Evolutionary conservation across 2,888 invertebrate genomes (phyloP).

Genomic region (Brenthis ino): DNA sequence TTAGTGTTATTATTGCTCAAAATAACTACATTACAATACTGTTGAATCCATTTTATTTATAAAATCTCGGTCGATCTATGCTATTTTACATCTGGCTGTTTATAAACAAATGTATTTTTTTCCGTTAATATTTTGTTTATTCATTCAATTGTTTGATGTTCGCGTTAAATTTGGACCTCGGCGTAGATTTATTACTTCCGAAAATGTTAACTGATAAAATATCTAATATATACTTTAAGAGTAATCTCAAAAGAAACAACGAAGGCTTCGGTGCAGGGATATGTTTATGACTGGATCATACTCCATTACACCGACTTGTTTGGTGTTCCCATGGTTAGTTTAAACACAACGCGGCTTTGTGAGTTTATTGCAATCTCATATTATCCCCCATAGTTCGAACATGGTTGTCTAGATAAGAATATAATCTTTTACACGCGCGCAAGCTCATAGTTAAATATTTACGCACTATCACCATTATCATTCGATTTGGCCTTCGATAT

Average conservation of each 20-base stretch:
- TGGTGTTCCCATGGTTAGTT: conserved; percentile 60
- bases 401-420: conserved; percentile 25
- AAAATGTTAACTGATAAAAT: conserved; percentile 49
- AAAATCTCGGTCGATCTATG: too few species aligned
- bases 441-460: conserved; percentile 21
- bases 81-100: too few species aligned
- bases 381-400: conserved; percentile 34
- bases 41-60: too few species aligned
- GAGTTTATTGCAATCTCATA: conserved; percentile 38
- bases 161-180: conserved; percentile 3
- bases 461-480: conserved; percentile 18
- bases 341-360: conserved; percentile 45
- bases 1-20: too few species aligned
- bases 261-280: conserved; percentile 51
- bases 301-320: conserved; percentile 56
- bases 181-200: conserved; percentile 50
- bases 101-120: conserved; percentile 46
- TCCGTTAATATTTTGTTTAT: neutral
- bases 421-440: conserved; percentile 21
- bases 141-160: neutral
- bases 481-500: conserved; percentile 19
- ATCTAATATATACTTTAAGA: conserved; percentile 49
- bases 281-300: conserved; percentile 58
- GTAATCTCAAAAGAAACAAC: conserved; percentile 59
- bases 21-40: too few species aligned